Evolutionary conservation across 2,797 vertebrate species (phyloP).

Genomic region (Enteromius anoplus): DNA sequence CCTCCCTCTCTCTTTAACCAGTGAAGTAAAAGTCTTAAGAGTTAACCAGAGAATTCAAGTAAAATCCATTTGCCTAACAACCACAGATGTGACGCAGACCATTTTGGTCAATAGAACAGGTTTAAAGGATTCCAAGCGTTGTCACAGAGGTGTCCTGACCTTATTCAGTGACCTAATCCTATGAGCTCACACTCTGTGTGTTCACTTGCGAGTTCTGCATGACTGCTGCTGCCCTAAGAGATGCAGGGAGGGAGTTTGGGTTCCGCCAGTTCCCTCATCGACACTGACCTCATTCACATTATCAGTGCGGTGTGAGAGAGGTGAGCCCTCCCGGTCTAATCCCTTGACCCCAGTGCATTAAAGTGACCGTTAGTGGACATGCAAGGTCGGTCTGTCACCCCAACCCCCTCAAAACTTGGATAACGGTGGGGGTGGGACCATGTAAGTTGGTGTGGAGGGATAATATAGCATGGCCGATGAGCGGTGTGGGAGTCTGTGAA

Average conservation of each 20-base stretch:
- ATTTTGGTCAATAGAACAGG: constrained; percentile 40
- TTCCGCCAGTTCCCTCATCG: constrained; percentile 57
- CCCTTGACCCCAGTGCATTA: constrained; percentile 77
- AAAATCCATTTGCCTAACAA: constrained; percentile 32
- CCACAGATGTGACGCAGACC: background rate
- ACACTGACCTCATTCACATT: constrained; percentile 78
- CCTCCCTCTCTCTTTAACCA: background rate
- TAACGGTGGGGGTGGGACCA: constrained; percentile 38
- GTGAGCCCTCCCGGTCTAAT: constrained; percentile 76
- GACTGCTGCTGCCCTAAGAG: constrained; percentile 78
- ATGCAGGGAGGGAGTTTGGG: constrained; percentile 68
- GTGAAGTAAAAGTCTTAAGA: constrained; percentile 14
- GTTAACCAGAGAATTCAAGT: constrained; percentile 13
- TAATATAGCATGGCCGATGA: constrained; percentile 47
- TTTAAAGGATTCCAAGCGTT: constrained; percentile 33
- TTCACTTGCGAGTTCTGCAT: constrained; percentile 81
- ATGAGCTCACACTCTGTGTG: constrained; percentile 79
- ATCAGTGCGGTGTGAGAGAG: constrained; percentile 73
- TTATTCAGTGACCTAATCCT: constrained; percentile 72
- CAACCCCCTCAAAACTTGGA: constrained; percentile 43
- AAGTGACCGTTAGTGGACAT: constrained; percentile 79
- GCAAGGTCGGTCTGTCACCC: constrained; percentile 74
- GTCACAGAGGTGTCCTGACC: constrained; percentile 59
- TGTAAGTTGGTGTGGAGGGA: constrained; percentile 36
- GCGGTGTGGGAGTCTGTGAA: constrained; percentile 48